Conservation (phyloP, 2,113 vertebrate species). For the Brachionichthys hirsutus region DNA sequence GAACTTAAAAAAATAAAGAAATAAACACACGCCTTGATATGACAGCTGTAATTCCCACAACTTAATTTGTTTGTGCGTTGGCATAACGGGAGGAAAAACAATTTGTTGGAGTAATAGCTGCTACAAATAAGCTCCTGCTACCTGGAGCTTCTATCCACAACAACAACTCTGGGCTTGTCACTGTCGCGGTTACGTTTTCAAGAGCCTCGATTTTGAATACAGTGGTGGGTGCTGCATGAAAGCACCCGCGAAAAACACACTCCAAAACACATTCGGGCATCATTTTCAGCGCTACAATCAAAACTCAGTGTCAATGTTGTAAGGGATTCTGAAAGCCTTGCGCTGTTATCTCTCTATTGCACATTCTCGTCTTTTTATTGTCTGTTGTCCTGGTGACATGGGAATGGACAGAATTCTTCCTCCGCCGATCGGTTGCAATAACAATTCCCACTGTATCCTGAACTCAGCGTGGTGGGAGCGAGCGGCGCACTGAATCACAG, state of each 20-base stretch:
- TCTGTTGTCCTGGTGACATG: conserved; percentile 35
- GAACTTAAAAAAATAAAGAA: conserved; percentile 17
- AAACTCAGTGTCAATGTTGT: conserved; percentile 51
- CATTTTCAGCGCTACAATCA: conserved; percentile 45
- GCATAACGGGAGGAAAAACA: conserved; percentile 17
- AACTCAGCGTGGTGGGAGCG: conserved; percentile 29
- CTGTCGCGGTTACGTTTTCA: conserved; percentile 29
- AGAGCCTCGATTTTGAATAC: conserved; percentile 30
- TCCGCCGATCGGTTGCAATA: conserved; percentile 45
- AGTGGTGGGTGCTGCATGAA: conserved; percentile 17
- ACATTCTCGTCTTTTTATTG: conserved; percentile 54
- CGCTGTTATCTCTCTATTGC: conserved; percentile 51
- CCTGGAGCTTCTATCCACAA: conserved; percentile 30
- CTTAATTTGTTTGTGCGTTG: not conserved
- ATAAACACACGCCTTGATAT: conserved; percentile 24
- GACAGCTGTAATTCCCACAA: conserved; percentile 18
- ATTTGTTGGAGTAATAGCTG: conserved; percentile 18
- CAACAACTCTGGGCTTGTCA: conserved; percentile 27
- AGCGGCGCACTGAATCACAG: conserved; percentile 5
- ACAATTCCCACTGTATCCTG: conserved; percentile 29
- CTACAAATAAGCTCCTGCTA: conserved; percentile 26
- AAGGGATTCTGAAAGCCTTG: conserved; percentile 40
- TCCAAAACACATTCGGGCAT: conserved; percentile 33
- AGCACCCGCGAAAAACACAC: conserved; percentile 25
- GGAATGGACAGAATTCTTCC: conserved; percentile 35